Percentiles rank a stretch among this genome's conserved stretches.
These are phyloP conservation scores for Delichon dasypus DNA, from an alignment of 2,797 vertebrate genomes.

Conservation along the genomic window DNA sequence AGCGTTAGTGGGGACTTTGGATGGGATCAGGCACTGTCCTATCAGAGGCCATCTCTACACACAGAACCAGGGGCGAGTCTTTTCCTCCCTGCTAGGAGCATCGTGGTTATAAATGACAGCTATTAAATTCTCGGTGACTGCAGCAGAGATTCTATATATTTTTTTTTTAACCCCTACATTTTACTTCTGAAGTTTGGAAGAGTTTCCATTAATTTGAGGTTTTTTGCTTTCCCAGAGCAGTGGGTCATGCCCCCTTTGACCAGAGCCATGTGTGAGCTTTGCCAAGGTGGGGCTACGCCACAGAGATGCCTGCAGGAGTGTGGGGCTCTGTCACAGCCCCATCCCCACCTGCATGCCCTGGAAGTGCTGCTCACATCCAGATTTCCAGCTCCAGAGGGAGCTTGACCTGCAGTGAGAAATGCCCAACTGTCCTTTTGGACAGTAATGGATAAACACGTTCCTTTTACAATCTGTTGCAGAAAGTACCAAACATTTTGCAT, in stretches of 20 bases:
- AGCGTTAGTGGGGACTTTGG: neutral
- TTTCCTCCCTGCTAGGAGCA: neutral
- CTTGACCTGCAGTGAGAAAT: neutral
- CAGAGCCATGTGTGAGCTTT: neutral
- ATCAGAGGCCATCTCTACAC: neutral
- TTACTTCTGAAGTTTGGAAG: neutral
- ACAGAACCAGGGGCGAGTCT: neutral
- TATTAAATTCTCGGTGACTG: neutral
- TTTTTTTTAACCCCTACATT: neutral
- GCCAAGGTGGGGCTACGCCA: neutral
- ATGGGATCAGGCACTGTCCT: neutral
- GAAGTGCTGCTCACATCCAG: neutral
- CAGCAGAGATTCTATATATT: accelerated
- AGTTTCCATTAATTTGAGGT: neutral
- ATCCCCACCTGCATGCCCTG: neutral
- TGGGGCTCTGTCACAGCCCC: neutral
- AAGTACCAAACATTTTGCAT: neutral
- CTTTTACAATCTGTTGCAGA: neutral
- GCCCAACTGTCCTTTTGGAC: neutral
- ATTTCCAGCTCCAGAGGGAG: neutral
- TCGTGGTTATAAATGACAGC: neutral
- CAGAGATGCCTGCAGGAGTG: neutral
- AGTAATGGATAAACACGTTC: neutral
- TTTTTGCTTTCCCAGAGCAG: neutral
- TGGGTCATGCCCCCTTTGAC: neutral